Evolutionary conservation across 2,797 vertebrate genomes (phyloP).

Genomic region (Centropyge bicolor): DNA sequence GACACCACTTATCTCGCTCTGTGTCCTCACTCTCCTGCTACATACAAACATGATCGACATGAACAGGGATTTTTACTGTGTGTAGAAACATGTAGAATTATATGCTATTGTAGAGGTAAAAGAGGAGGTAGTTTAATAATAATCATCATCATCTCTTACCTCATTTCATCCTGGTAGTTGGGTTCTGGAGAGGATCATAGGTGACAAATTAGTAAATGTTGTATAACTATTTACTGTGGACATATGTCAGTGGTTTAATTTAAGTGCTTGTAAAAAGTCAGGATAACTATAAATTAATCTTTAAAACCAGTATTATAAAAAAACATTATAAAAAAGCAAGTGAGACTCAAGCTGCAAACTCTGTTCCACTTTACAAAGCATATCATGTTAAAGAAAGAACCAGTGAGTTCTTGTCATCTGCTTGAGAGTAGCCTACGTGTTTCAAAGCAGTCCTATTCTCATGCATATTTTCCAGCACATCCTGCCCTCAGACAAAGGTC

Average conservation of each 20-base stretch:
- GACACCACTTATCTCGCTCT: conserved; percentile 55
- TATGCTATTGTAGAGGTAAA: neutral
- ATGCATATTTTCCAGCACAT: neutral
- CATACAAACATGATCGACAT: conserved; percentile 6
- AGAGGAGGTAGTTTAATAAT: neutral
- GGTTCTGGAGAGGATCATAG: conserved; percentile 67
- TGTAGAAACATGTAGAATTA: neutral
- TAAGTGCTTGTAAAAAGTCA: neutral
- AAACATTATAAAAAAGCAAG: neutral
- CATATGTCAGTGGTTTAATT: neutral
- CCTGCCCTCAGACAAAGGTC: neutral
- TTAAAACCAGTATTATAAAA: neutral
- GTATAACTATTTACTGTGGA: neutral
- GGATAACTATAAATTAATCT: neutral
- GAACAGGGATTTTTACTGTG: neutral
- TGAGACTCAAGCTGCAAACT: neutral
- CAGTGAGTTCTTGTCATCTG: neutral
- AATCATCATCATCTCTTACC: conserved; percentile 54
- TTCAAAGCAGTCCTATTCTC: neutral
- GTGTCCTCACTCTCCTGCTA: conserved; percentile 68
- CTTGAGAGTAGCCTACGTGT: neutral
- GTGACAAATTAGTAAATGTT: neutral
- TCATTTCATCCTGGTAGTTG: conserved; percentile 78
- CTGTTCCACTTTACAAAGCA: neutral
- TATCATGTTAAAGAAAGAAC: neutral